Conservation (phyloP, 2,888 invertebrate species). For the Diplolepis rosae region DNA sequence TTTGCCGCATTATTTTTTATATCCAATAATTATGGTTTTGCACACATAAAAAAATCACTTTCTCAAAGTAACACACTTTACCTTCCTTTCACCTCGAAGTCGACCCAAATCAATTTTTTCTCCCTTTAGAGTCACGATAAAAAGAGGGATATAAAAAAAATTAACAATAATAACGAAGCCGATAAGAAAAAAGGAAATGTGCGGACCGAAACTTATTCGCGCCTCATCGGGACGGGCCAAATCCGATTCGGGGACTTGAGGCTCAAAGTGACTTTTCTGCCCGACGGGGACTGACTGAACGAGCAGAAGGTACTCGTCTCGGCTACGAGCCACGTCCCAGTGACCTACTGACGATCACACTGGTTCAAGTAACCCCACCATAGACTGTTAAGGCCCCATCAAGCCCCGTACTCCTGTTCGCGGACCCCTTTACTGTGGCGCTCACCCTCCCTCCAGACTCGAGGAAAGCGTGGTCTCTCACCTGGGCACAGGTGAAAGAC, state of each 20-base stretch:
- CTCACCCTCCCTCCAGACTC: constrained; percentile 36
- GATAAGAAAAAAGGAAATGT: not conserved
- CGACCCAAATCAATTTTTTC: not conserved
- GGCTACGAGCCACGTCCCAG: constrained; percentile 71
- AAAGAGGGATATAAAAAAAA: not conserved
- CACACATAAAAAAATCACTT: constrained; percentile 14
- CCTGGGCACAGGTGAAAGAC: constrained; percentile 49
- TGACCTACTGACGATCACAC: constrained; percentile 71
- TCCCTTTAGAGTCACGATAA: not conserved
- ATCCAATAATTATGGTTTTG: not conserved
- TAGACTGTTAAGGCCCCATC: constrained; percentile 32
- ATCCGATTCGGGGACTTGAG: constrained; percentile 44
- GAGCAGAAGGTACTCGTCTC: constrained; percentile 68
- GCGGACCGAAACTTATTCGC: constrained; percentile 45
- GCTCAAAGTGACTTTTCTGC: constrained; percentile 68
- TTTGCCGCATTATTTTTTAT: not conserved
- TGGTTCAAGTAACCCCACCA: constrained; percentile 55
- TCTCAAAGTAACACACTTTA: constrained; percentile 27
- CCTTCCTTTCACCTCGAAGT: constrained; percentile 21
- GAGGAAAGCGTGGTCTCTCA: constrained; percentile 40
- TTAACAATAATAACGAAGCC: not conserved
- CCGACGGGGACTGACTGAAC: constrained; percentile 72
- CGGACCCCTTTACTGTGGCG: constrained; percentile 33
- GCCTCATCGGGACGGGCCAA: constrained; percentile 58
- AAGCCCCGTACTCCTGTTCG: constrained; percentile 36